Evolutionary conservation across 2,888 invertebrate genomes (phyloP).

Genomic region (Parochlus steinenii): DNA sequence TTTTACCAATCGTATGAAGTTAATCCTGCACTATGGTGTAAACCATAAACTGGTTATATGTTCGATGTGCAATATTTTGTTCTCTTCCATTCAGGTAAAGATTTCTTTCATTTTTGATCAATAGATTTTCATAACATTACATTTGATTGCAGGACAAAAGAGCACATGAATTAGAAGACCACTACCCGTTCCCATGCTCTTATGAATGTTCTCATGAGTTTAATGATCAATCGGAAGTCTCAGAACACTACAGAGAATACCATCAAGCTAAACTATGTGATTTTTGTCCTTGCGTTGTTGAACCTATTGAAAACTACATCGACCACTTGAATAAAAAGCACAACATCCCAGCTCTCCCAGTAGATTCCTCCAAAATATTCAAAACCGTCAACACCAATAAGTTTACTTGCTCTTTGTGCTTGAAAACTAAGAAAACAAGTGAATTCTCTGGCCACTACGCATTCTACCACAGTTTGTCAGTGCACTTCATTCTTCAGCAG

Average conservation of each 20-base stretch:
- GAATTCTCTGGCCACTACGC: slow-evolving; percentile 10
- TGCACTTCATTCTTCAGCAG: slow-evolving; percentile 1
- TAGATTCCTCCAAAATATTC: not conserved
- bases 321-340: slow-evolving; percentile 9
- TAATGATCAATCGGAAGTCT: not conserved
- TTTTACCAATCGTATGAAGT: no score
- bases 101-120: no score
- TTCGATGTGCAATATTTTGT: no score
- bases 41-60: no score
- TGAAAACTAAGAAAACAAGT: slow-evolving; percentile 4
- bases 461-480: slow-evolving; percentile 9
- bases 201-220: slow-evolving; percentile 4
- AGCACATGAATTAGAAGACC: no score
- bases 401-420: slow-evolving; percentile 9
- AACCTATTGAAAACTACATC: slow-evolving; percentile 4
- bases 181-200: slow-evolving; percentile 8
- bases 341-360: no score
- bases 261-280: slow-evolving; percentile 6
- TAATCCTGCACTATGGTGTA: no score
- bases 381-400: not conserved
- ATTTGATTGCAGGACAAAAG: no score
- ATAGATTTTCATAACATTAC: no score
- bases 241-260: slow-evolving; percentile 3
- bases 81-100: no score
- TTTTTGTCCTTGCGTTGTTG: slow-evolving; percentile 6